Base-by-base conservation (phyloP, 2,113 vertebrate genomes). In the Hyperopisus bebe region DNA sequence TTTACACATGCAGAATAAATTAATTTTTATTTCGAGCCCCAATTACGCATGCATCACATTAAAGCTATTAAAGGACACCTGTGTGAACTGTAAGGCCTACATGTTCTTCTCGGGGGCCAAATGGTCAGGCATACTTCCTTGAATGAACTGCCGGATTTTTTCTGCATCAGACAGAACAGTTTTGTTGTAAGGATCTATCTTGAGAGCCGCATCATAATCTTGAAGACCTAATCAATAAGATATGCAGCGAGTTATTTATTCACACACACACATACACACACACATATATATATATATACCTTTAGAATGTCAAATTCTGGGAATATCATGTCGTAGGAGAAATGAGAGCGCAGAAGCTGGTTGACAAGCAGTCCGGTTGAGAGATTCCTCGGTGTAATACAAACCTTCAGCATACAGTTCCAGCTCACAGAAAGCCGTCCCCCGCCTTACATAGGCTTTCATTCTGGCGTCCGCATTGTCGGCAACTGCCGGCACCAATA, bases 131-230 rank as follows among this genome's bases (percentile, higher is more conserved):
- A 19, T 7, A 19, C 88, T 84, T n/a, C 88, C 88, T 84, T 89
- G 77, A 89, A 89, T 89, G 35, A 89, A 46, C 17, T 58, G 77
- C 31, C 80, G 55, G 50, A 89, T 89, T 42, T 89, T 89, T 44
- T 97, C 95, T 15, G 96, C 94, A 93, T 99, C 98, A 21, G 93
- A 92, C 91, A 95, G 94, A 90, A 99, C 91, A 8, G 58, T 91
- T 91, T 93, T 88, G 89, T 98, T 96, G 88, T 93, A 87, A 88
- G 97, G 97, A 85, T 97, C 93, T 24, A 98, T 98, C 94, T 95
- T 97, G 31, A 98, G 95, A 90, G 98, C 98, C 88, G 97, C 97
- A 91, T 98, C 95, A 90, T 97, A 99, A 92, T 99, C 98, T 90
- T 97, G 97, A 35, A 99, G 96, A 58, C 98, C 98, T 99, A 90